A percentile compares a stretch with the other conserved stretches of the same genome.
Conservation (phyloP, 2,113 vertebrate genomes). For the Hippocampus comes region DNA sequence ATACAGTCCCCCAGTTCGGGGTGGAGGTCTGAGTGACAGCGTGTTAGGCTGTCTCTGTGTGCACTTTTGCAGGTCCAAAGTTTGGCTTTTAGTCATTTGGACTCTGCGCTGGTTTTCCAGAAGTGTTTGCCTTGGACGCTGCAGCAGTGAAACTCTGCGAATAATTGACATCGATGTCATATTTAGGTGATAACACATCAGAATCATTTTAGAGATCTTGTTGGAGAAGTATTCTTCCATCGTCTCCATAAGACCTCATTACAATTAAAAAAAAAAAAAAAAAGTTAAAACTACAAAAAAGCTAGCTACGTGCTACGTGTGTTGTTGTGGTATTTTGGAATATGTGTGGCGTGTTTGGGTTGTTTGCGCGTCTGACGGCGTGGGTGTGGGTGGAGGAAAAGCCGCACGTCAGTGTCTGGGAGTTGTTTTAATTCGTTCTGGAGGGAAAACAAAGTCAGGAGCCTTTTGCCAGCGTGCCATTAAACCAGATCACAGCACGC, state of each 20-base stretch:
- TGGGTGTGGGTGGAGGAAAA: conserved; percentile 24
- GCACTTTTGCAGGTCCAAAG: neutral
- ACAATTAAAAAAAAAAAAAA: too few relatives aligned
- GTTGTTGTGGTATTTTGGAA: conserved; percentile 65
- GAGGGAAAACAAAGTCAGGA: conserved; percentile 33
- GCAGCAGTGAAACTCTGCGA: too few relatives aligned
- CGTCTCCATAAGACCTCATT: too few relatives aligned
- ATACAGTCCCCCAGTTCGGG: neutral
- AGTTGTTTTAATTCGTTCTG: conserved; percentile 39
- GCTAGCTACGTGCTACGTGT: conserved; percentile 36
- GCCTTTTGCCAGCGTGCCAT: conserved; percentile 20
- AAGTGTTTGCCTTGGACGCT: too few relatives aligned
- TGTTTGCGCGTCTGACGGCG: conserved; percentile 36
- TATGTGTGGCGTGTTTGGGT: conserved; percentile 56
- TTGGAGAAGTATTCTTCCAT: too few relatives aligned
- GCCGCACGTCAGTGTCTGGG: conserved; percentile 36
- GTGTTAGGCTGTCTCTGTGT: neutral
- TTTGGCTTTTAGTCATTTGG: conserved; percentile 13
- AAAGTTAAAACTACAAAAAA: neutral
- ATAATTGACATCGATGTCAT: too few relatives aligned
- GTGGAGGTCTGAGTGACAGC: conserved; percentile 20
- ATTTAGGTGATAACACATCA: too few relatives aligned
- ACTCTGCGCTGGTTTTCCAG: conserved; percentile 5
- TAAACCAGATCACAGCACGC: conserved; percentile 15
- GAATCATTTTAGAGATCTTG: too few relatives aligned